A percentile compares a stretch with the other conserved stretches of the same genome.
phyloP scores from a whole-genome alignment of 2,797 vertebrate genomes.

The Tenualosa ilisha region DNA sequence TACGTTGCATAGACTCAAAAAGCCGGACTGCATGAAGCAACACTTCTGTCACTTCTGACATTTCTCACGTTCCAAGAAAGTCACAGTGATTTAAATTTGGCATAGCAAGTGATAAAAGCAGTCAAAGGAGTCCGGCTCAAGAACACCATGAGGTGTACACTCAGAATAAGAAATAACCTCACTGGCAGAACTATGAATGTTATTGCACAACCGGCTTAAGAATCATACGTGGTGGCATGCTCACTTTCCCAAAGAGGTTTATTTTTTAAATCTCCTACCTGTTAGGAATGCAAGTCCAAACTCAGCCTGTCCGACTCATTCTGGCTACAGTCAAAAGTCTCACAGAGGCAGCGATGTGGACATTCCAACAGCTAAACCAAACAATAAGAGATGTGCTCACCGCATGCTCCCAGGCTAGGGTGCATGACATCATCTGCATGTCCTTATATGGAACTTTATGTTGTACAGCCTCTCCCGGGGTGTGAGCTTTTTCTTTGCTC shows the following conservation, averaged over 20 bases:
- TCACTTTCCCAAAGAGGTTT: neutral
- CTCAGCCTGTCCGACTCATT: slow-evolving; percentile 14
- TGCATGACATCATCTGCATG: slow-evolving; percentile 92
- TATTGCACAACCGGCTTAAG: neutral
- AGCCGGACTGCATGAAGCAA: neutral
- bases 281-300: neutral
- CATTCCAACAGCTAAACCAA: slow-evolving; percentile 87
- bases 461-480: slow-evolving; percentile 72
- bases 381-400: slow-evolving; percentile 89
- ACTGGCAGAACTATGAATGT: neutral
- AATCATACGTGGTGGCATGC: neutral
- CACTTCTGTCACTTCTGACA: neutral
- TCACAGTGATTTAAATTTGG: neutral
- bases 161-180: neutral
- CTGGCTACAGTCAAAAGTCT: slow-evolving; percentile 61
- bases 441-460: slow-evolving; percentile 90
- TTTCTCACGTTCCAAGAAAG: slow-evolving; percentile 15
- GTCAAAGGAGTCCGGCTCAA: neutral
- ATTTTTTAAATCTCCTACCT: slow-evolving; percentile 5
- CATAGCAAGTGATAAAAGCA: neutral
- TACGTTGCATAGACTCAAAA: neutral
- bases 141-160: slow-evolving; percentile 4
- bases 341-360: slow-evolving; percentile 77
- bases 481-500: slow-evolving; percentile 58
- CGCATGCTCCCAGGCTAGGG: slow-evolving; percentile 85